phyloP scores from a whole-genome alignment of 2,888 invertebrate genomes.

The Lissocephala sabroskyi region DNA sequence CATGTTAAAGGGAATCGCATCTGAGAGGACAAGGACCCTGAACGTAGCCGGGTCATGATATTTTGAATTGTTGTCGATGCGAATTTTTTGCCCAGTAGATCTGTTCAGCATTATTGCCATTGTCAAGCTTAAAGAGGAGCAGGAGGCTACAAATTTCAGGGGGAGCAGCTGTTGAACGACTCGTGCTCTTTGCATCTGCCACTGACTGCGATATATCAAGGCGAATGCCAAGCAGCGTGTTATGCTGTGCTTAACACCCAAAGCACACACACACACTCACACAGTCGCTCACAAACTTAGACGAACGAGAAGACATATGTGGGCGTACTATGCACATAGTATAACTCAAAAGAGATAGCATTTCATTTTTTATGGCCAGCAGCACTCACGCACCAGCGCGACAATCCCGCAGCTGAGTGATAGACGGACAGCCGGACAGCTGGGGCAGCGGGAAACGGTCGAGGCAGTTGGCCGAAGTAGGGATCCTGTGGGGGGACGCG shows the following conservation, averaged over 20 bases:
- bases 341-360: conserved; percentile 21
- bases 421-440: not conserved
- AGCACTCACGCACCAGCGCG: conserved; percentile 34
- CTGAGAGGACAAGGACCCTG: no score
- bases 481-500: no score
- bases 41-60: no score
- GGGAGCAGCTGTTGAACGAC: conserved; percentile 38
- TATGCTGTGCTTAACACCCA: conserved; percentile 36
- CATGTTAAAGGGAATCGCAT: no score
- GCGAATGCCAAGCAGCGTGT: conserved; percentile 35
- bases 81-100: no score
- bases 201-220: conserved; percentile 47
- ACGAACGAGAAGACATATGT: conserved; percentile 25
- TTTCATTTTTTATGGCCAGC: conserved; percentile 45
- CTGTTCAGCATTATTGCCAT: conserved; percentile 16
- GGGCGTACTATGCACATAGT: conserved; percentile 17
- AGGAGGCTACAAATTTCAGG: conserved; percentile 34
- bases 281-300: conserved; percentile 10
- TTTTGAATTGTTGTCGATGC: no score
- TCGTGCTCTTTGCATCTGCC: conserved; percentile 6
- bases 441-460: no score
- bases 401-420: conserved; percentile 1
- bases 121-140: conserved; percentile 12
- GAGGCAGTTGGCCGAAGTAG: no score
- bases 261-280: conserved; percentile 9